These are phyloP conservation scores for Eupithecia subumbrata DNA, from an alignment of 2,888 invertebrate genomes.

Conservation along the genomic window DNA sequence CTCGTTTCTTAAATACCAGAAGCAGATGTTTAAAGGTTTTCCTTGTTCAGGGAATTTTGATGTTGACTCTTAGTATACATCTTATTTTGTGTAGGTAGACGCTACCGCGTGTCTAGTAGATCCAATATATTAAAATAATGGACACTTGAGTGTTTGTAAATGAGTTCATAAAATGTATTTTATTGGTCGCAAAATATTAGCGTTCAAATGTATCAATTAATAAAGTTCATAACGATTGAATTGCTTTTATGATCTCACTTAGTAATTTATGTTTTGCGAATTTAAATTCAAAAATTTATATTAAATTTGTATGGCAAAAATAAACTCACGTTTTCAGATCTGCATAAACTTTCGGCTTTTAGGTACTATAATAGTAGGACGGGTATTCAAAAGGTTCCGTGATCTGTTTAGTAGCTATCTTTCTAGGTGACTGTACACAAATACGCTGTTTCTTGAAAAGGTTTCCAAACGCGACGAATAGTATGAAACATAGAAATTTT, in stretches of 20 bases:
- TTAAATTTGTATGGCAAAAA: no score
- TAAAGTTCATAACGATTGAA: background rate
- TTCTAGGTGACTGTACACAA: no score
- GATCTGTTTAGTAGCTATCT: no score
- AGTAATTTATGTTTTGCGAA: background rate
- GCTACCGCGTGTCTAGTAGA: background rate
- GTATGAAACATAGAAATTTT: no score
- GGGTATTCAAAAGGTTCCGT: no score
- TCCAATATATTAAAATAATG: background rate
- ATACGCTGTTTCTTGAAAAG: no score
- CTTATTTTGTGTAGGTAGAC: background rate
- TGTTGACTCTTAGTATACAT: background rate
- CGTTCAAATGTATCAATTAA: background rate
- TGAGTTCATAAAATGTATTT: background rate
- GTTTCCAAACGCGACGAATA: no score
- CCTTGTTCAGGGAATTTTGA: background rate
- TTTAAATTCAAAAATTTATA: background rate
- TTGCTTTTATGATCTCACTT: background rate
- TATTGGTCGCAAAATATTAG: background rate
- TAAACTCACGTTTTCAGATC: no score
- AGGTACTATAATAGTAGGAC: no score
- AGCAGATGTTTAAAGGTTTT: background rate
- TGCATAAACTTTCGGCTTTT: no score
- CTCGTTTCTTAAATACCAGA: background rate
- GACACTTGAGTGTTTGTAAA: background rate